A percentile compares a stretch with the other conserved stretches of the same genome.
Conservation (phyloP, 2,113 vertebrate species). For the Lepus americanus region DNA sequence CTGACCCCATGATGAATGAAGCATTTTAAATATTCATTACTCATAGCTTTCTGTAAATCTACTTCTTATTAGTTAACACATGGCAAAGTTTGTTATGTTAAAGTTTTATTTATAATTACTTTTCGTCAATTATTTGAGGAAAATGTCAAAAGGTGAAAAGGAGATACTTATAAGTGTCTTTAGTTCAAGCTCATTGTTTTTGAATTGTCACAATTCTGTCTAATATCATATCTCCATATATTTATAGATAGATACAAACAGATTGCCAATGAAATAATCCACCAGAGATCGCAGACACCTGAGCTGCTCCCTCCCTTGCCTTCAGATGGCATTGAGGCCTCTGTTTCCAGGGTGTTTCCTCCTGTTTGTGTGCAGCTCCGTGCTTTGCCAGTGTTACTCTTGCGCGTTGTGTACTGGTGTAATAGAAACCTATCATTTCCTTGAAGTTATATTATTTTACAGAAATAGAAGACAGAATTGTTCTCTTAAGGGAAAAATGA, state of each 20-base stretch:
- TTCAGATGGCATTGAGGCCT: neutral
- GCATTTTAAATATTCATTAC: neutral
- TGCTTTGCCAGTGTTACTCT: neutral
- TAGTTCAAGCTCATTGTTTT: neutral
- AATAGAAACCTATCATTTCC: neutral
- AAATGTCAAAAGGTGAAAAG: neutral
- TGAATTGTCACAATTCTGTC: neutral
- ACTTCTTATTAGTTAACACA: neutral
- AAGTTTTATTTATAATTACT: neutral
- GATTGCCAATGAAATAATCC: neutral
- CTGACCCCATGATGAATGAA: too few species aligned
- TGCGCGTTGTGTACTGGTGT: neutral
- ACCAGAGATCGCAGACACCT: neutral
- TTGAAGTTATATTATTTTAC: slow-evolving; percentile 34
- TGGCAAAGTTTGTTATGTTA: neutral
- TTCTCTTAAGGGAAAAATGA: slow-evolving; percentile 58
- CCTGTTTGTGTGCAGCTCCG: neutral
- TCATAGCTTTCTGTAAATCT: neutral
- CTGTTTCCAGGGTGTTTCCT: neutral
- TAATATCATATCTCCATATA: neutral
- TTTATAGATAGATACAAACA: neutral
- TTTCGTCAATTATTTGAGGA: slow-evolving; percentile 1
- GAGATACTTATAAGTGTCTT: too few species aligned
- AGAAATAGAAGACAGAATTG: neutral
- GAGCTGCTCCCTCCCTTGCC: neutral